Evolutionary conservation across 1,140 invertebrate genomes (phyloP).

Genomic region (Drosophila burlai): DNA sequence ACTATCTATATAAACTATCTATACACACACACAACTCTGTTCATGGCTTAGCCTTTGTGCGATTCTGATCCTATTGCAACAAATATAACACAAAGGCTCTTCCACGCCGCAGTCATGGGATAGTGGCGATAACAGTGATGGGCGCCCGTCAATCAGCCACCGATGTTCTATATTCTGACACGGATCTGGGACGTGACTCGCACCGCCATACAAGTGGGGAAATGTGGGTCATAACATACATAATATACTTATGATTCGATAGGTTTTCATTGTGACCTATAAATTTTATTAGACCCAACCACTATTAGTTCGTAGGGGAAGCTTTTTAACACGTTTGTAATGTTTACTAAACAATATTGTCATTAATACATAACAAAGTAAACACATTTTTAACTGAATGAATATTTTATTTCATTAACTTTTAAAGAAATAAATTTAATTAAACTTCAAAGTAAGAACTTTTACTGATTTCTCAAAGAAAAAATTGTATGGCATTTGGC

Average conservation of each 20-base stretch:
- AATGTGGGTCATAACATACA: conserved; percentile 25
- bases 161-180: conserved; percentile 35
- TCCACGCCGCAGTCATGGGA: conserved; percentile 12
- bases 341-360: no score
- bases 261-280: conserved; percentile 3
- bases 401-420: no score
- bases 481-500: no score
- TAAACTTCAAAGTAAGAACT: no score
- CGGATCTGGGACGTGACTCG: conserved; percentile 23
- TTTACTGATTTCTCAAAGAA: no score
- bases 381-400: no score
- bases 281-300: not conserved
- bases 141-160: conserved; percentile 28
- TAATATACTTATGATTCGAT: not conserved
- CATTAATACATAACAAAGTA: no score
- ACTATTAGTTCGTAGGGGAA: no score
- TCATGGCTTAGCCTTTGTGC: conserved; percentile 19
- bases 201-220: not conserved
- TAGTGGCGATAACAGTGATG: conserved; percentile 32
- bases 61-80: conserved; percentile 44
- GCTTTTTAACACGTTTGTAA: no score
- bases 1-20: not conserved
- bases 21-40: conserved; percentile 19
- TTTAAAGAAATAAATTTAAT: no score
- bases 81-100: conserved; percentile 31